phyloP scores from a whole-genome alignment of 2,113 vertebrate species.

The Clinocottus analis region DNA sequence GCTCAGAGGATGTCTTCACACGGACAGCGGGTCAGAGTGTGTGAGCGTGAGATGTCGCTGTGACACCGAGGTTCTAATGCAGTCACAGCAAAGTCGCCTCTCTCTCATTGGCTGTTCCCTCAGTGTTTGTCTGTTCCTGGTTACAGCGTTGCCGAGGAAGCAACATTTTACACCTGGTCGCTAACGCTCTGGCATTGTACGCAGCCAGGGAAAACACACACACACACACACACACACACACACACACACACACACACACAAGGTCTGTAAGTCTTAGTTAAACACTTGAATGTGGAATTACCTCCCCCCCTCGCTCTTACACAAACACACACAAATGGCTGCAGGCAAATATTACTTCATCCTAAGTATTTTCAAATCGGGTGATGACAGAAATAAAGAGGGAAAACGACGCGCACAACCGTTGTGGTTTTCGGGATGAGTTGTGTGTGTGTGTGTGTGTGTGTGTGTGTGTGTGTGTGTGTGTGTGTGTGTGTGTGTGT shows the following conservation, averaged over 20 bases:
- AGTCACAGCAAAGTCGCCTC: not conserved
- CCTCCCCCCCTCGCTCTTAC: conserved; percentile 42
- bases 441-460: conserved; percentile 59
- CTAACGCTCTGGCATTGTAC: conserved; percentile 36
- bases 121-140: conserved; percentile 52
- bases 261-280: conserved; percentile 35
- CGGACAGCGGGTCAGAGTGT: not conserved
- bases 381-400: conserved; percentile 62
- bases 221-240: not conserved
- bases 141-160: conserved; percentile 53
- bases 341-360: conserved; percentile 71
- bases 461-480: conserved; percentile 60
- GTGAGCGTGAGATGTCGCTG: not conserved
- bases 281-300: conserved; percentile 53
- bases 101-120: conserved; percentile 35
- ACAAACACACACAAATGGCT: conserved; percentile 58
- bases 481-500: conserved; percentile 61
- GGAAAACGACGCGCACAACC: conserved; percentile 23
- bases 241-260: conserved; percentile 17
- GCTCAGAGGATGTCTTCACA: conserved; percentile 4
- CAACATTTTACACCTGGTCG: conserved; percentile 47
- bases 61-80: conserved; percentile 13
- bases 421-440: conserved; percentile 63
- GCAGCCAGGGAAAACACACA: conserved; percentile 1
- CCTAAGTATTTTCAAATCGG: conserved; percentile 73